These are phyloP conservation scores for Halcyon chelicuti DNA, from an alignment of 2,797 vertebrate genomes.

Conservation along the genomic window DNA sequence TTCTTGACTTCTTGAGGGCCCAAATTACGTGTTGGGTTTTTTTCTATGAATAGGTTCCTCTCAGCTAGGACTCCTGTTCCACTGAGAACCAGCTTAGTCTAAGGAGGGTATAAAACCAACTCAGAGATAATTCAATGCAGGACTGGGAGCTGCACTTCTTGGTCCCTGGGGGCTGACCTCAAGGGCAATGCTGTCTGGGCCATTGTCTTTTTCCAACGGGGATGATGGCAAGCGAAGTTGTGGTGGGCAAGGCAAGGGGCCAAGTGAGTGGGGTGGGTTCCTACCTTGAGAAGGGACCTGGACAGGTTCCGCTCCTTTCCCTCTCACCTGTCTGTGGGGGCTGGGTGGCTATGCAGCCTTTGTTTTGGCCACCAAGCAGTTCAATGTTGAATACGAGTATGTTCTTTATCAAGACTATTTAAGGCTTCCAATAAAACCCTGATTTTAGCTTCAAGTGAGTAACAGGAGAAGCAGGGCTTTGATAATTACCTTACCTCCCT, in stretches of 20 bases:
- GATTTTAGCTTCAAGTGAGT: background rate
- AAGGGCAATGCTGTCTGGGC: accelerated
- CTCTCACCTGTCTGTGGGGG: accelerated
- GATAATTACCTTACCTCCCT: background rate
- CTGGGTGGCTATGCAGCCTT: accelerated
- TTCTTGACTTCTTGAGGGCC: background rate
- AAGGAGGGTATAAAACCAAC: background rate
- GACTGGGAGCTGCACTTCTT: background rate
- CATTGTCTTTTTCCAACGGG: background rate
- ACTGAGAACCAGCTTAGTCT: background rate
- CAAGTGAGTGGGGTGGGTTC: background rate
- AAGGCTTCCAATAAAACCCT: background rate
- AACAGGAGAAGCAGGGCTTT: background rate
- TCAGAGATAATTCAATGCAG: background rate
- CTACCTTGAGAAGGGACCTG: background rate
- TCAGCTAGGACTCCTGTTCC: background rate
- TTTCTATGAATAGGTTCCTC: background rate
- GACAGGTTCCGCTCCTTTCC: background rate
- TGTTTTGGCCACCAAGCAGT: background rate
- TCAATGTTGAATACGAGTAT: background rate
- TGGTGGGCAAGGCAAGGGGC: accelerated
- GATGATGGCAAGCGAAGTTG: background rate
- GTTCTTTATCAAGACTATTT: background rate
- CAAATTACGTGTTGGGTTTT: background rate
- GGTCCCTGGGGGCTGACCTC: background rate